Base-by-base conservation (phyloP, 2,888 invertebrate genomes). In the Eustalomyia histrio region DNA sequence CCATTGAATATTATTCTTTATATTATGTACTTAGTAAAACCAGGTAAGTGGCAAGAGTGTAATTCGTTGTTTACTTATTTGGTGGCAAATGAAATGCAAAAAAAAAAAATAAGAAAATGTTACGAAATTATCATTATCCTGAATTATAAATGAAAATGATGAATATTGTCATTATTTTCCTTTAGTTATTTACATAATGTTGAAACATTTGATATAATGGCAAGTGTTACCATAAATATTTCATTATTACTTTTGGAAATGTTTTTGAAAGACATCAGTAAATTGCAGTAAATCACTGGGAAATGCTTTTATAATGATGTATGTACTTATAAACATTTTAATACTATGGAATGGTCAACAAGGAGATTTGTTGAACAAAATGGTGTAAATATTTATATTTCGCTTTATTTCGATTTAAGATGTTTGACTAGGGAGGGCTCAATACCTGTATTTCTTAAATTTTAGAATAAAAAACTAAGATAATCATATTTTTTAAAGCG, bases 71-170 rank as follows among this genome's bases (percentile, higher is more conserved):
- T 29, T 29, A 7, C 29, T 29, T 29, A n/a, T 14, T n/a, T n/a
- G n/a, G 39, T 14, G 39, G 39, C 14, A 39, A 39, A 39, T 39
- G 14, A 39, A 10, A 12, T 12, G 39, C 35, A 35, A 8, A 35
- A 35, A 65, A 65, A 65, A 65, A 65, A 65, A 65, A 65, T 53
- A 53, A 65, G 29, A 29, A 29, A 29, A 29, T 29, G 39, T 55
- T 53, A 63, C 39, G 72, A 63, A 72, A 63, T 63, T 72, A 72
- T 63, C 63, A 72, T 72, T 53, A 55, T 29, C 7, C 63, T 72
- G 39, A 63, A 57, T 43, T 71, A 53, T 39, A 35, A 39, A 53
- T 39, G 43, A 39, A 39, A 21, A 21, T 21, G 60, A 39, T 47
- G 43, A 47, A 47, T 47, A 47, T 47, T 47, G 43, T 47, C 3